A percentile compares a stretch with the other conserved stretches of the same genome.
phyloP scores from a whole-genome alignment of 2,113 vertebrate species.

The Aegypius monachus region DNA sequence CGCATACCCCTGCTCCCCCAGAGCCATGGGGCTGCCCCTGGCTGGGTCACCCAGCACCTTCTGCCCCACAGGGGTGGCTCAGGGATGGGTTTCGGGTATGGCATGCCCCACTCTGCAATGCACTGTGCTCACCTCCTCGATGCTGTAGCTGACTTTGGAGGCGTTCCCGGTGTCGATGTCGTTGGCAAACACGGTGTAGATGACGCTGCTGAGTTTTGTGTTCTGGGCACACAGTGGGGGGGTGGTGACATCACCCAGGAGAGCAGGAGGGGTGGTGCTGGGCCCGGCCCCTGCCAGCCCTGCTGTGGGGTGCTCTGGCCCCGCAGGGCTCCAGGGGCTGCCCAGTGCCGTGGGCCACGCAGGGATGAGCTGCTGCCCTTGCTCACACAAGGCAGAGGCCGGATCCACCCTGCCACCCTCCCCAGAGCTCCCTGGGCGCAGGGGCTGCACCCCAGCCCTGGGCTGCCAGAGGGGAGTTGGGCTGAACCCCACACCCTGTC shows the following conservation, averaged over 20 bases:
- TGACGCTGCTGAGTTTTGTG: not conserved
- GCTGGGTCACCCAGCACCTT: rapidly evolving
- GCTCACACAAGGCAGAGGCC: rapidly evolving
- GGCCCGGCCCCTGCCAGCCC: not conserved
- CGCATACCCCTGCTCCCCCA: not conserved
- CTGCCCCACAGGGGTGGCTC: not conserved
- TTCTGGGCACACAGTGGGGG: not conserved
- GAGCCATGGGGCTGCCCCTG: not conserved
- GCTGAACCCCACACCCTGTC: not conserved
- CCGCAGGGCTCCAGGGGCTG: not conserved
- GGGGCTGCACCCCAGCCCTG: not conserved
- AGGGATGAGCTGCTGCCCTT: not conserved
- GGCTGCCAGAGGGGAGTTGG: rapidly evolving
- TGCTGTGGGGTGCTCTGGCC: not conserved
- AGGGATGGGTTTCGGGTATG: not conserved
- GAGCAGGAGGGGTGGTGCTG: not conserved
- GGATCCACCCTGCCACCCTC: rapidly evolving
- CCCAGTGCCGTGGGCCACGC: rapidly evolving
- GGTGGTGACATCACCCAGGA: not conserved
- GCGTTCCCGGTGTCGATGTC: not conserved
- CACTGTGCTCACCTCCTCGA: conserved; percentile 22
- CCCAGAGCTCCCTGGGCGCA: not conserved
- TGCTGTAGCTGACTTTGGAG: conserved; percentile 44
- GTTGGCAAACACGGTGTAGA: not conserved
- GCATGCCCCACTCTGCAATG: rapidly evolving